Evolutionary conservation across 92 coral and sea anemone genomes (phyloP), one percentile per base, ranked within the genome.

Genomic region (Palythoa grandiflora): DNA sequence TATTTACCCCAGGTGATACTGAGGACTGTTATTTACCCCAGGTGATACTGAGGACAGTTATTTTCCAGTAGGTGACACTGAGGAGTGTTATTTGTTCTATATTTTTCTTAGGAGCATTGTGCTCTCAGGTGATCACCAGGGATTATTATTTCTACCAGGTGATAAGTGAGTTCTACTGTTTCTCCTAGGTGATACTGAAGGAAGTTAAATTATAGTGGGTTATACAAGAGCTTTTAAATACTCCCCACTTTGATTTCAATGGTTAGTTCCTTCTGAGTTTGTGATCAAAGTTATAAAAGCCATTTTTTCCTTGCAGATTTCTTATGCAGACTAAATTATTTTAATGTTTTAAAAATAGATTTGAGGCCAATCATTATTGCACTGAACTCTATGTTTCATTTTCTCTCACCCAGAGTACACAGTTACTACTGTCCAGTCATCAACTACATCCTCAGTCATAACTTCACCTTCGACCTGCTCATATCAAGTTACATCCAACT

Each of bases 401-500:
- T 60, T 63, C 20, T 36, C 14, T 5, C 38, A 78, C 71, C 53
- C 94, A 91, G 91, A 89, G 16, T 91, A 84, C 77, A 78, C 94
- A 4, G 75, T 91, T 84, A 91, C 92, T 71, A 87, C 93, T 50
- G 88, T 89, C 57, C 89, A 90, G 80, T 86, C 92, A 73, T 87
- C 95, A 14, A 83, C 88, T 12, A 65, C 93, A 50, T 88, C 96
- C 38, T 86, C 96, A 28, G 88, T 93, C 78, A 85, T 93, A 13
- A 90, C 91, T 21, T 90, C 94, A 78, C 85, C 93, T 16, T 91
- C 92, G 38, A 72, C 89, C 91, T 84, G 93, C 87, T 89, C 95
- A 47, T 92, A 86, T 39, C 93, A 93, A 74, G 90, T 89, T 61
- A 79, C 94, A 10, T 81, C 88, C 53, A 94, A 85, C 77, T 93